Percentiles rank a stretch among this genome's conserved stretches.
These are phyloP conservation scores for Brachionus calyciflorus DNA, from an alignment of 1,140 invertebrate genomes.

Conservation along the genomic window DNA sequence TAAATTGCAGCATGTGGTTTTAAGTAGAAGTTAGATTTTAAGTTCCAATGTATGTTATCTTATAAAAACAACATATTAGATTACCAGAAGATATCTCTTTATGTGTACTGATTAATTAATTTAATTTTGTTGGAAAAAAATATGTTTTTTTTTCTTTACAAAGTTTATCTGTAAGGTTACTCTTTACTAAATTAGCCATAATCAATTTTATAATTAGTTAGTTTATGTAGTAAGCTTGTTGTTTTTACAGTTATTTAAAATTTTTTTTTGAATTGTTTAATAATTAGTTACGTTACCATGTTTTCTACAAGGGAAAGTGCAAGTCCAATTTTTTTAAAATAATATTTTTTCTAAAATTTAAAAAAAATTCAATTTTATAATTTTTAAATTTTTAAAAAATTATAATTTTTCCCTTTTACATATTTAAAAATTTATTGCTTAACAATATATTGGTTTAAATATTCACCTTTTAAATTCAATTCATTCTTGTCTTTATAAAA, in stretches of 20 bases:
- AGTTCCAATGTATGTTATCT: not conserved
- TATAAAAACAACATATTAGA: slow-evolving; percentile 20
- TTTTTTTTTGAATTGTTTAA: no score
- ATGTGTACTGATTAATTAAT: slow-evolving; percentile 16
- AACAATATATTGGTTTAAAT: no score
- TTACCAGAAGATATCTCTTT: slow-evolving; percentile 16
- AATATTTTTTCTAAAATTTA: not conserved
- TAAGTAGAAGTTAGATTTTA: not conserved
- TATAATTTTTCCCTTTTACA: no score
- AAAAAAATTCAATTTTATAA: not conserved
- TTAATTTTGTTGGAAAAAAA: slow-evolving; percentile 1
- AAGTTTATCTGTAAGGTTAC: not conserved
- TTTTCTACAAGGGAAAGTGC: not conserved
- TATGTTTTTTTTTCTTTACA: not conserved
- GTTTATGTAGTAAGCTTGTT: no score
- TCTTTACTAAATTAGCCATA: no score
- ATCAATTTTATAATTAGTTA: no score
- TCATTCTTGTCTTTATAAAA: no score
- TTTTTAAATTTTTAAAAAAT: not conserved
- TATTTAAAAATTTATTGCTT: no score
- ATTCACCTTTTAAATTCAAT: no score
- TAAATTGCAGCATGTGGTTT: not conserved
- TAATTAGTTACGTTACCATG: not conserved
- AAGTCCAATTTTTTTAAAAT: not conserved
- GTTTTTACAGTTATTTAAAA: no score